Evolutionary conservation across 2,888 invertebrate species (phyloP).

Genomic region (Liodrosophila aerea): DNA sequence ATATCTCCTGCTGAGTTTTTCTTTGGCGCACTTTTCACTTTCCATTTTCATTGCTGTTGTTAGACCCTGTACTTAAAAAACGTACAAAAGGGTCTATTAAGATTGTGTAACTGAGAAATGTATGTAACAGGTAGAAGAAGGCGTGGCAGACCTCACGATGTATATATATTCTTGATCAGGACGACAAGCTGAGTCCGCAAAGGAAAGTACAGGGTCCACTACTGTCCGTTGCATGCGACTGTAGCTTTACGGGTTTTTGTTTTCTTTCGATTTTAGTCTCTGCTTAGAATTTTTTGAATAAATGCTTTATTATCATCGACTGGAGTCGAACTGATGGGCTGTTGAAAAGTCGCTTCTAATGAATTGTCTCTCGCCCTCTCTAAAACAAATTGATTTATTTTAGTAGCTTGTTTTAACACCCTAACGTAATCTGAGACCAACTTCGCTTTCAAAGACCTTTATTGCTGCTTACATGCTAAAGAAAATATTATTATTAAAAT

Average conservation of each 20-base stretch:
- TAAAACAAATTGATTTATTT: conserved; percentile 46
- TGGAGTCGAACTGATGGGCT: conserved; percentile 35
- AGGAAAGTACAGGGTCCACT: no score
- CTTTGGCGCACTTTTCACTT: conserved; percentile 42
- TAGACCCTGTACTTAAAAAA: no score
- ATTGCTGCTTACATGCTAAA: conserved; percentile 15
- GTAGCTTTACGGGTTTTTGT: no score
- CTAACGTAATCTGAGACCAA: conserved; percentile 16
- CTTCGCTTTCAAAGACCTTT: conserved; percentile 57
- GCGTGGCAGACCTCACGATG: no score
- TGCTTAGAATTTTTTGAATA: conserved; percentile 66
- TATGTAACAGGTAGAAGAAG: no score
- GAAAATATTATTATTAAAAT: neutral
- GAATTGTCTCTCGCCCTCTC: conserved; percentile 47
- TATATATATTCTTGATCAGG: no score
- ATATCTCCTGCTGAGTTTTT: conserved; percentile 76
- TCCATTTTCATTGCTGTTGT: conserved; percentile 12
- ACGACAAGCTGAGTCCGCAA: no score
- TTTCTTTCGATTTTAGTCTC: conserved; percentile 22
- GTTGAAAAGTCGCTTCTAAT: conserved; percentile 56
- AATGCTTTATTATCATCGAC: conserved; percentile 56
- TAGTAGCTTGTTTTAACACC: conserved; percentile 34
- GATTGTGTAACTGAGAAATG: no score
- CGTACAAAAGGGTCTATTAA: no score
- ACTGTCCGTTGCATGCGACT: no score